Percentiles rank a stretch among this genome's conserved stretches.
Evolutionary conservation across 2,797 vertebrate genomes (phyloP).

Genomic region (Prionace glauca): DNA sequence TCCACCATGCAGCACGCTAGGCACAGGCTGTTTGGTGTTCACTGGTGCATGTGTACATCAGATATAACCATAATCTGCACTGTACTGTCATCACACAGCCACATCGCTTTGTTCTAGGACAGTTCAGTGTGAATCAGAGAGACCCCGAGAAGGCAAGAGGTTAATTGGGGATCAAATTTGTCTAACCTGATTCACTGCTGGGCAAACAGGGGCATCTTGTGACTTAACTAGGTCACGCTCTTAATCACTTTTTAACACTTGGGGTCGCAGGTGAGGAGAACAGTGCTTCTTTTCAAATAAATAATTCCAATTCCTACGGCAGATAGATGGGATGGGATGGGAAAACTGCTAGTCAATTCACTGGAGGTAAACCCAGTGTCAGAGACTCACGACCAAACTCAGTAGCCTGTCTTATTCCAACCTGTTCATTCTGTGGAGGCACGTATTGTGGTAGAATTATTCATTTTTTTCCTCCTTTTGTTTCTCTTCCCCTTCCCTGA

Average conservation of each 20-base stretch:
- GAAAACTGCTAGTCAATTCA: not conserved
- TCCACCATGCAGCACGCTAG: not conserved
- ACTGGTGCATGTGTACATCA: not conserved
- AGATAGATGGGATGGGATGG: not conserved
- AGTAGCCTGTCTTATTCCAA: not conserved
- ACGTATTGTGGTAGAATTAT: not conserved
- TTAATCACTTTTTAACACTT: not conserved
- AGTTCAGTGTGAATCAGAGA: not conserved
- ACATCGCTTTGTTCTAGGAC: not conserved
- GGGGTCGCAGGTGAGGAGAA: not conserved
- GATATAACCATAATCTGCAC: not conserved
- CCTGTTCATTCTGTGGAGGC: not conserved
- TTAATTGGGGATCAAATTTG: not conserved
- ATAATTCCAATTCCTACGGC: not conserved
- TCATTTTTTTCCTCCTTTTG: not conserved
- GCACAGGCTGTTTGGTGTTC: not conserved
- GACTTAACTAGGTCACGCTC: not conserved
- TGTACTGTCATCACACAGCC: not conserved
- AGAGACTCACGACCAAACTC: not conserved
- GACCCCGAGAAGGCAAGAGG: not conserved
- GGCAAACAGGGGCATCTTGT: not conserved
- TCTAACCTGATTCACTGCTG: not conserved
- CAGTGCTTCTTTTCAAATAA: not conserved
- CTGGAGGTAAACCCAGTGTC: not conserved
- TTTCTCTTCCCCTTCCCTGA: not conserved